A percentile compares a stretch with the other conserved stretches of the same genome.
These are phyloP conservation scores for Myodes glareolus DNA, from an alignment of 2,113 vertebrate genomes.

Conservation along the genomic window DNA sequence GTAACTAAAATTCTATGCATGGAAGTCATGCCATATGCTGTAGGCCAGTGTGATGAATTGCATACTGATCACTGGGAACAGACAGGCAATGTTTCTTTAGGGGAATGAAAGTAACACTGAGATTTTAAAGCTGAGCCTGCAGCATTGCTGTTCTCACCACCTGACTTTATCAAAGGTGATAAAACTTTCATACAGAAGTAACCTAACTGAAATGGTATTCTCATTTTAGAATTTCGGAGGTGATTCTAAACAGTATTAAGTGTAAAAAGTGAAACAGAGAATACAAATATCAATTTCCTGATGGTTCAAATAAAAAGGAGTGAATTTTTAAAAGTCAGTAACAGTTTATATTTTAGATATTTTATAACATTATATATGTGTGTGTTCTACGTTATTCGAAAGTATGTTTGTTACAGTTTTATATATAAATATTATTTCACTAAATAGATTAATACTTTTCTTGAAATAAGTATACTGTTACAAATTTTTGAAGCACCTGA, in stretches of 20 bases:
- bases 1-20: neutral
- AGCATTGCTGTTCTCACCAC: neutral
- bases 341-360: neutral
- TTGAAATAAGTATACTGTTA: neutral
- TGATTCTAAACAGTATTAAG: neutral
- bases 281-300: neutral
- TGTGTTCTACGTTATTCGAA: neutral
- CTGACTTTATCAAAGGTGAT: neutral
- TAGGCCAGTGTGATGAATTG: neutral
- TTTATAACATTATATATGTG: neutral
- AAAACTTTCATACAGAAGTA: neutral
- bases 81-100: neutral
- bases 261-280: neutral
- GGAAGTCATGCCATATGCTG: neutral
- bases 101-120: neutral
- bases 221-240: conserved; percentile 13
- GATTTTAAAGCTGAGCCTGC: neutral
- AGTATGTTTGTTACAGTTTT: neutral
- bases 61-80: conserved; percentile 22
- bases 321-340: neutral
- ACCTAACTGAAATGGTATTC: conserved; percentile 31
- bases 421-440: conserved; percentile 8
- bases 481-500: neutral
- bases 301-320: neutral
- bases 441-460: neutral